Base-by-base conservation (phyloP, 2,888 invertebrate species). In the Coenonympha arcania region DNA sequence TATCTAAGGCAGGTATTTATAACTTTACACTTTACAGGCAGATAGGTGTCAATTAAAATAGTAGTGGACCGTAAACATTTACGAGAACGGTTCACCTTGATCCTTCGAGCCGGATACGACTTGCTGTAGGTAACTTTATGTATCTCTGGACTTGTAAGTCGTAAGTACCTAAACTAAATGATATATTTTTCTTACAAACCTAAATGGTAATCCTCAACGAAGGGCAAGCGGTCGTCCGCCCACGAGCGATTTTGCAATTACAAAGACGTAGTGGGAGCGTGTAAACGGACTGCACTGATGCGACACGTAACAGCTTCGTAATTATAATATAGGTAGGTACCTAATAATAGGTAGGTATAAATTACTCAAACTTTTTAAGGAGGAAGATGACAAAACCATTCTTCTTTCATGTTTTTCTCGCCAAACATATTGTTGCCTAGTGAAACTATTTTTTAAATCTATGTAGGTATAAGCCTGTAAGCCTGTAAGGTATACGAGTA, bases 191-290 rank as follows among this genome's bases (percentile, higher is more conserved):
- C 51, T 54, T 45, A 56, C 47, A 58, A 42, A 51, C 28, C 22
- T 47, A 42, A 40, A 46, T 42, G 54, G 50, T 59, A 59, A 61
- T 62, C 59, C 59, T 50, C 58, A 55, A 57, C 50, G 58, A 62
- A 65, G 57, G 62, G 51, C 54, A 54, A 48, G 56, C 49, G 57
- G 55, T 55, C 28, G 56, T 61, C 64, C 71, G 63, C 69, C 72
- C 69, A 71, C 70, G 57, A 57, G 57, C 55, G 57, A 55, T 59
- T 59, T 57, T 40, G 65, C 67, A 69, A 69, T 73, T 68, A 68
- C 58, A 63, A 63, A 54, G 55, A 58, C 63, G 56, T 4, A 52
- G 76, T 68, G 66, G 69, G 55, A 39, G 48, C 40, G 68, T 40
- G 24, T 43, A 45, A 55, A 57, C 50, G 36, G 20, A 54, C 68